A percentile compares a stretch with the other conserved stretches of the same genome.
These are phyloP conservation scores for Sarcophaga subvicina DNA, from an alignment of 2,888 invertebrate genomes.

Conservation along the genomic window DNA sequence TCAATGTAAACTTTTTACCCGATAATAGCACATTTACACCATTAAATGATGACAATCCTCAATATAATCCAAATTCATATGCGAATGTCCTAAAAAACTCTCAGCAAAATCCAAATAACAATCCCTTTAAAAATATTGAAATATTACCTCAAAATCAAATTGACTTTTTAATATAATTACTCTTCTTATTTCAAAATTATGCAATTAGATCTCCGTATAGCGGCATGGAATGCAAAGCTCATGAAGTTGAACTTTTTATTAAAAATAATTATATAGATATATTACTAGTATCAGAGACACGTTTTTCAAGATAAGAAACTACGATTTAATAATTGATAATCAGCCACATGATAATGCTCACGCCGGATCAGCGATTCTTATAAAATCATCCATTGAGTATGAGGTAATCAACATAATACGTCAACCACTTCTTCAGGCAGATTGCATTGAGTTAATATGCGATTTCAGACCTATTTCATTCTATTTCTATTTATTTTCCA, in stretches of 20 bases:
- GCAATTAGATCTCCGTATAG: background rate
- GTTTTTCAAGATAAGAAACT: conserved; percentile 59
- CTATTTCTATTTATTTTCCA: conserved; percentile 44
- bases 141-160: conserved; percentile 5
- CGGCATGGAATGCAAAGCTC: background rate
- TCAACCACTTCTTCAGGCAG: conserved; percentile 30
- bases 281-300: conserved; percentile 53
- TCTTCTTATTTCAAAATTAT: conserved; percentile 7
- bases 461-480: background rate
- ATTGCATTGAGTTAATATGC: conserved; percentile 37
- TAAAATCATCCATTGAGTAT: conserved; percentile 47
- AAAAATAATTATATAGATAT: conserved; percentile 34
- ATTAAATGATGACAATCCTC: no score
- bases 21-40: no score
- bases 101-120: background rate
- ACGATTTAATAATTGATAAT: conserved; percentile 43
- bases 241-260: conserved; percentile 40
- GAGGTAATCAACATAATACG: conserved; percentile 20
- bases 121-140: background rate
- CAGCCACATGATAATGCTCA: conserved; percentile 50
- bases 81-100: background rate
- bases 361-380: conserved; percentile 48
- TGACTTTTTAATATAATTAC: conserved; percentile 6
- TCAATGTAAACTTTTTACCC: no score
- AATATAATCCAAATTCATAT: background rate